These are phyloP conservation scores for Aepyceros melampus DNA, from an alignment of 2,113 vertebrate genomes.

Conservation along the genomic window DNA sequence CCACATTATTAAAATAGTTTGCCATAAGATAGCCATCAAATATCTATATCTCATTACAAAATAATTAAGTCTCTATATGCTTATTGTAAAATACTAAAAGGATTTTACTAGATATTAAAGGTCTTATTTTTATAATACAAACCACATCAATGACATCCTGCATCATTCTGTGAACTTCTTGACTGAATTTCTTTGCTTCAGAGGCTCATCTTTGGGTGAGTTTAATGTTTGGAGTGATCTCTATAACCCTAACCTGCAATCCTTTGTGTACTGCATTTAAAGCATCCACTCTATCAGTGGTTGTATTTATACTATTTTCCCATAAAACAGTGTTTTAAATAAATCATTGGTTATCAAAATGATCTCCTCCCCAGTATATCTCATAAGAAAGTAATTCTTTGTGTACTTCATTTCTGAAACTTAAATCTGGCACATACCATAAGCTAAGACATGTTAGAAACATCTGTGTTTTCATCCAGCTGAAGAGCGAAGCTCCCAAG, in stretches of 20 bases:
- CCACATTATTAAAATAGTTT: background rate
- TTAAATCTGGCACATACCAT: background rate
- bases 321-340: slow-evolving; percentile 54
- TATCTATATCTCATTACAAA: background rate
- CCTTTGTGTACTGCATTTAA: background rate
- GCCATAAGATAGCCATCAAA: background rate
- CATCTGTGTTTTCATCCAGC: background rate
- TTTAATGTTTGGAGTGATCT: background rate
- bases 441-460: background rate
- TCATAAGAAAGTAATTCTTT: slow-evolving; percentile 61
- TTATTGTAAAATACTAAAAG: background rate
- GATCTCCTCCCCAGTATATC: background rate
- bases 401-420: slow-evolving; percentile 37
- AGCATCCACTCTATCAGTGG: background rate
- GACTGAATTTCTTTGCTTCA: background rate
- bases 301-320: slow-evolving; percentile 26
- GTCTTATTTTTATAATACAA: slow-evolving; percentile 33
- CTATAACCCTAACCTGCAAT: background rate
- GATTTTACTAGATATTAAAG: background rate
- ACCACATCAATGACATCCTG: background rate
- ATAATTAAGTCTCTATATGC: background rate
- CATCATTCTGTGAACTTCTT: background rate
- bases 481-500: background rate
- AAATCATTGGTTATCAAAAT: slow-evolving; percentile 53
- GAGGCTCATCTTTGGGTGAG: background rate